These are phyloP conservation scores for Drosophila neutralis DNA, from an alignment of 2,888 invertebrate species.

Conservation along the genomic window DNA sequence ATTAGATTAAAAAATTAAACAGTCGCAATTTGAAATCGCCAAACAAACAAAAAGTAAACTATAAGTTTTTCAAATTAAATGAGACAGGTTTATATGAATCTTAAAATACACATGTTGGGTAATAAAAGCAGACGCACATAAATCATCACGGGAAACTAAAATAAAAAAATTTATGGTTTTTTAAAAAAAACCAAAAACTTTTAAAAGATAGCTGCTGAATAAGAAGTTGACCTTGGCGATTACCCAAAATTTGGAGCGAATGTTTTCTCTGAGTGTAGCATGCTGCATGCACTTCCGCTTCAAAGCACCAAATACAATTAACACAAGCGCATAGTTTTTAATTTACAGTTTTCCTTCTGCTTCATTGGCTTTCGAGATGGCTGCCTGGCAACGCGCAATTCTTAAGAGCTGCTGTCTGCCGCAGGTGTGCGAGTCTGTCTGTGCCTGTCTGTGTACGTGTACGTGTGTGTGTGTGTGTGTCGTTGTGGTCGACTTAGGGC, in stretches of 20 bases:
- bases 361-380: slow-evolving; percentile 50
- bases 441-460: not conserved
- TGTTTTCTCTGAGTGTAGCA: slow-evolving; percentile 29
- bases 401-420: slow-evolving; percentile 13
- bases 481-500: slow-evolving; percentile 38
- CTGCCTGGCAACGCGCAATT: slow-evolving; percentile 18
- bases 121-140: not conserved
- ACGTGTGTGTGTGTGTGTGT: slow-evolving; percentile 4
- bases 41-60: too few relatives aligned
- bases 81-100: too few relatives aligned
- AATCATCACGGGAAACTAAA: not conserved
- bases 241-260: not conserved
- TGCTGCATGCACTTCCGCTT: slow-evolving; percentile 33
- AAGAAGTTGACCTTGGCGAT: not conserved
- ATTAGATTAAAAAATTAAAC: too few relatives aligned
- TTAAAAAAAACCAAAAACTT: too few relatives aligned
- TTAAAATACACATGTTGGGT: too few relatives aligned
- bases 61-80: too few relatives aligned
- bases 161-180: not conserved
- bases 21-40: too few relatives aligned
- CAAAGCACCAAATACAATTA: slow-evolving; percentile 51
- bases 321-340: slow-evolving; percentile 44
- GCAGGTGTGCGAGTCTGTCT: slow-evolving; percentile 16
- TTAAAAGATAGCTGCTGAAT: not conserved
- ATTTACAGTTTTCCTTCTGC: slow-evolving; percentile 45